phyloP scores from a whole-genome alignment of 2,888 invertebrate genomes.

The Nomada ferruginata region DNA sequence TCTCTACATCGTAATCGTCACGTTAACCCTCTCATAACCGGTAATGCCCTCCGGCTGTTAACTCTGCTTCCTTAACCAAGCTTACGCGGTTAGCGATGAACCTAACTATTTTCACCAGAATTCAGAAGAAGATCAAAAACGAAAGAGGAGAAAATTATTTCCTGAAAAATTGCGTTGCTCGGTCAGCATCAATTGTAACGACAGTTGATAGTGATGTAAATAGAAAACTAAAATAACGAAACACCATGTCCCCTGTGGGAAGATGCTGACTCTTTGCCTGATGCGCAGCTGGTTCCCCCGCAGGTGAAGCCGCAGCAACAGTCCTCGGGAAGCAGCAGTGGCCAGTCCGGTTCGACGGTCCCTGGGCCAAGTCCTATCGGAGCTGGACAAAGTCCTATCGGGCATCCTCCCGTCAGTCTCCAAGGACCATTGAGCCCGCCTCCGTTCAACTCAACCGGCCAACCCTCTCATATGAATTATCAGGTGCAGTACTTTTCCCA shows the following conservation, averaged over 20 bases:
- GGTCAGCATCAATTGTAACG: conserved; percentile 51
- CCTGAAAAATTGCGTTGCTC: conserved; percentile 31
- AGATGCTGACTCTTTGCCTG: conserved; percentile 84
- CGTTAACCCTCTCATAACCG: background rate
- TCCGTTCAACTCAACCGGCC: conserved; percentile 85
- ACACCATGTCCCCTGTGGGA: conserved; percentile 83
- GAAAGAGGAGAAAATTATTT: conserved; percentile 29
- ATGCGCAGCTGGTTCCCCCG: conserved; percentile 85
- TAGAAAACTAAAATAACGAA: conserved; percentile 73
- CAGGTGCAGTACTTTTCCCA: conserved; percentile 84
- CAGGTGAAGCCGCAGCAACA: conserved; percentile 95
- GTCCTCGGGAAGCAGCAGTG: conserved; percentile 83
- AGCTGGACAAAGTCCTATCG: conserved; percentile 83
- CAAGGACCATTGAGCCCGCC: conserved; percentile 85
- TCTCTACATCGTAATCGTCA: background rate
- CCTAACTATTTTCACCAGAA: conserved; percentile 68
- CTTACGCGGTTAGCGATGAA: conserved; percentile 56
- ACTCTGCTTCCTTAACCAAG: conserved; percentile 13
- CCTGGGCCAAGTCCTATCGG: conserved; percentile 83
- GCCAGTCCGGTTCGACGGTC: conserved; percentile 84
- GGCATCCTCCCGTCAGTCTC: conserved; percentile 88
- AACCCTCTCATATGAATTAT: conserved; percentile 88
- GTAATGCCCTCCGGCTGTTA: conserved; percentile 1
- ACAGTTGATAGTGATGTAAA: conserved; percentile 78
- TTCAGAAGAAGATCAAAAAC: conserved; percentile 41